Evolutionary conservation across 2,797 vertebrate genomes (phyloP).

Genomic region (Argyrosomus regius): DNA sequence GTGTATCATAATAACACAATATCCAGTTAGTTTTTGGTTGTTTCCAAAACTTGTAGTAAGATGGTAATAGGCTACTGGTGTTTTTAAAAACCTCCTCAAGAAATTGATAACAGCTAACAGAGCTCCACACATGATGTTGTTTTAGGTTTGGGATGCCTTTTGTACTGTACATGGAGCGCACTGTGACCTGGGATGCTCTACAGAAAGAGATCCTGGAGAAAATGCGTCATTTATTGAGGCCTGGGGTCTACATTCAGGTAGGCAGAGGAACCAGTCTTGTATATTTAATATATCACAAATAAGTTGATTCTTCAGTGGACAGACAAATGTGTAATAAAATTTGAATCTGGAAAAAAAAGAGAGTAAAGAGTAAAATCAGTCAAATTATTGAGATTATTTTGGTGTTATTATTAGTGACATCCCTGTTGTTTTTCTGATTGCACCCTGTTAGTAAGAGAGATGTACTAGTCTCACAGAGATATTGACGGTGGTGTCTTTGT

Average conservation of each 20-base stretch:
- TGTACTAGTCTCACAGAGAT: neutral
- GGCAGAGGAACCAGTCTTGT: slow-evolving; percentile 15
- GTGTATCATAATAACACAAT: neutral
- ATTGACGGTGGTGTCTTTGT: neutral
- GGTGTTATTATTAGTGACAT: no score
- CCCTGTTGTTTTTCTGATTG: neutral
- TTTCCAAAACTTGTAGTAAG: neutral
- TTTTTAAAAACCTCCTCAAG: neutral
- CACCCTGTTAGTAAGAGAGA: neutral
- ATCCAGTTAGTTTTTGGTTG: neutral
- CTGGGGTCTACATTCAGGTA: slow-evolving; percentile 95
- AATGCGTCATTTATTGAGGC: slow-evolving; percentile 96
- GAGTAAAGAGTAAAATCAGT: neutral
- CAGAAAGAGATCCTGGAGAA: slow-evolving; percentile 99
- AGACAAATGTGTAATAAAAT: neutral
- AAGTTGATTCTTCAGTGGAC: neutral
- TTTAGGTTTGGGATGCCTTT: slow-evolving; percentile 96
- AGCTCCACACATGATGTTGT: neutral
- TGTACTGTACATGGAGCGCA: slow-evolving; percentile 95
- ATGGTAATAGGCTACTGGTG: rapidly evolving
- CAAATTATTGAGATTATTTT: neutral
- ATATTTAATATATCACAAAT: neutral
- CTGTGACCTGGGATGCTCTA: slow-evolving; percentile 94
- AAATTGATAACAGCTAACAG: neutral
- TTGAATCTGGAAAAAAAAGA: neutral